phyloP scores from a whole-genome alignment of 2,888 invertebrate genomes.

The Elysia crispata region DNA sequence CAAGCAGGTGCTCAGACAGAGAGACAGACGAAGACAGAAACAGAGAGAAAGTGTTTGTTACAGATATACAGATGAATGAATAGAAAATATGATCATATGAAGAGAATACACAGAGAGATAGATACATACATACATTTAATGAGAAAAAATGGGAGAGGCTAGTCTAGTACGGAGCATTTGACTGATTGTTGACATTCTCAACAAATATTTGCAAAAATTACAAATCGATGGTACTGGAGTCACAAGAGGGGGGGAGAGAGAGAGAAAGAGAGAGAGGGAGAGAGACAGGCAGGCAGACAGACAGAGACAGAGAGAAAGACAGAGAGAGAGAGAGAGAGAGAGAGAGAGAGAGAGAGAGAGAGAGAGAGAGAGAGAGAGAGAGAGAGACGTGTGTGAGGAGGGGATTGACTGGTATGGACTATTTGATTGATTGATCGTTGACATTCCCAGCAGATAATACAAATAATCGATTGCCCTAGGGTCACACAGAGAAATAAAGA shows the following conservation, averaged over 20 bases:
- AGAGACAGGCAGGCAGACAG: constrained; percentile 25
- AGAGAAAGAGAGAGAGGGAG: constrained; percentile 13
- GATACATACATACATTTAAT: background rate
- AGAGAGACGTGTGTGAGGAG: no score
- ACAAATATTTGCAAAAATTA: background rate
- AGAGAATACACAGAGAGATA: constrained; percentile 15
- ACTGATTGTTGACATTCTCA: no score
- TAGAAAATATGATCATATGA: no score
- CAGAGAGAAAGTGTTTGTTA: no score
- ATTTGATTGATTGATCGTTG: no score
- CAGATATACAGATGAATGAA: no score
- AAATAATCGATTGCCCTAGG: no score
- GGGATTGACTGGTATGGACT: no score
- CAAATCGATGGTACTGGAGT: background rate
- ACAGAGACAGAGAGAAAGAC: constrained; percentile 16
- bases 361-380: constrained; percentile 34
- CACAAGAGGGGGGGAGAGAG: background rate
- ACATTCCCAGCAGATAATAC: no score
- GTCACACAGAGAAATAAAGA: background rate
- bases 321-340: constrained; percentile 6
- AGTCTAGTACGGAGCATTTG: background rate
- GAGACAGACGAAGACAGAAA: background rate
- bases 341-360: constrained; percentile 34
- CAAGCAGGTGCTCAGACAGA: no score
- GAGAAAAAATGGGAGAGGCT: constrained; percentile 6